Base-by-base conservation (phyloP, 1,140 invertebrate species). In the Diploscapter pachys region DNA sequence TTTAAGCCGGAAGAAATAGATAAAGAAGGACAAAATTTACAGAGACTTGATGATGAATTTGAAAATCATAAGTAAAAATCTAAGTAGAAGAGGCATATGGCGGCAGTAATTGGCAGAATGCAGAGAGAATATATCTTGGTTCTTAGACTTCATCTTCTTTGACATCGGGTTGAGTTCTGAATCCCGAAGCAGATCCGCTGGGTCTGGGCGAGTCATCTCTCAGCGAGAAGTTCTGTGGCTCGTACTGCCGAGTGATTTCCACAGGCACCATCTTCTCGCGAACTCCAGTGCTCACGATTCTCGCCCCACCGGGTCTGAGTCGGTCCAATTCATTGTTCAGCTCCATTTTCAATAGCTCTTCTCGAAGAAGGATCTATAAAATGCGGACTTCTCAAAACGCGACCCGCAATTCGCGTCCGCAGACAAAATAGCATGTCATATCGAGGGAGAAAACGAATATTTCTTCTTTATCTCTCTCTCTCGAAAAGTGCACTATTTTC, bases 291-390 rank as follows among this genome's bases (percentile, higher is more conserved):
- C 62, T 13, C 3, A 70, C 55, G 5, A 70, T 49, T 70, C 53
- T 70, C 53, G 68, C 56, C 13, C 62, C 56, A 52, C 56, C 56
- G 5, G 55, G 56, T 8, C 49, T 61, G 56, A 49, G 63, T 70
- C 62, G 59, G 56, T 74, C 63, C 66, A 74, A 59, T 49, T 74
- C 73, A 50, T 74, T 74, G 59, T 74, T 74, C 53, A 74, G 66
- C 66, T 74, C 73, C 66, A 64, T 55, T 54, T 74, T 74, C 49
- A 74, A 61, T 56, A 74, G 68, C 63, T 74, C 73, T 49, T 74
- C 73, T n/a, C 64, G 63, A 56, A 74, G 68, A 54, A 74, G 73
- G 73, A 53, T 63, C 52, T 74, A 54, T 50, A 66, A 63, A 49
- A 63, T 57, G 56, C 56, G n/a, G 13, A 63, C 53, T 63, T 59